Evolutionary conservation across 2,888 invertebrate species (phyloP).

Genomic region (Coelopa pilipes): DNA sequence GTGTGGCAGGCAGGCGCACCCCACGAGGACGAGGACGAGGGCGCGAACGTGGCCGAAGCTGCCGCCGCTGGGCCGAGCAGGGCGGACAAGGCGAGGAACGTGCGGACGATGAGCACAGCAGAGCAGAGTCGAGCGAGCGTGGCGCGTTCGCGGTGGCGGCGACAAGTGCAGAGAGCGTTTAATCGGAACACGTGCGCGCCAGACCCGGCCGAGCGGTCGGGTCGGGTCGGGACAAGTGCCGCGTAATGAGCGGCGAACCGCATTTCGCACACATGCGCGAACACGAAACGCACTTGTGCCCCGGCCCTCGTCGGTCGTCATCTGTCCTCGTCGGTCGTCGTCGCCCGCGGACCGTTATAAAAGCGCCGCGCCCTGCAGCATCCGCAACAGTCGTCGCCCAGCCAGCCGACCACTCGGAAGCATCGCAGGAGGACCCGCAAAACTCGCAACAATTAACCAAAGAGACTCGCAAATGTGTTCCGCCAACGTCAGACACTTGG

Average conservation of each 20-base stretch:
- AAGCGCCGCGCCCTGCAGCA: conserved; percentile 37
- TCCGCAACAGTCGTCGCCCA: conserved; percentile 15
- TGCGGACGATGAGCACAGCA: background rate
- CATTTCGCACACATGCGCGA: conserved; percentile 43
- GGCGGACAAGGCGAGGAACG: background rate
- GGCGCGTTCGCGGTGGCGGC: background rate
- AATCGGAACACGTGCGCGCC: conserved; percentile 30
- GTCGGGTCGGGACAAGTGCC: conserved; percentile 13
- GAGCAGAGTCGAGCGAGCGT: background rate
- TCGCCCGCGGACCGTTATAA: conserved; percentile 47
- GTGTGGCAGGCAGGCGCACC: conserved; percentile 30
- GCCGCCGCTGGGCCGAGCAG: background rate
- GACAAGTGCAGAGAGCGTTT: conserved; percentile 29
- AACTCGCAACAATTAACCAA: background rate
- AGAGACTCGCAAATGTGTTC: conserved; percentile 20
- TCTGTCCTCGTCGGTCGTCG: no score
- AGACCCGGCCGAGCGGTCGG: background rate
- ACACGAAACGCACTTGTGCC: conserved; percentile 34
- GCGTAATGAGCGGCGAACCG: conserved; percentile 46
- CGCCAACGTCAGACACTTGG: conserved; percentile 5
- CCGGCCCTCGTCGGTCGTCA: background rate
- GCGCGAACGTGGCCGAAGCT: background rate
- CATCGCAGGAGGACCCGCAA: conserved; percentile 13
- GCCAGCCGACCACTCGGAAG: conserved; percentile 32
- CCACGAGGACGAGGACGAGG: conserved; percentile 5